Percentiles rank a stretch among this genome's conserved stretches.
phyloP scores from a whole-genome alignment of 2,888 invertebrate species.

The Protonemura montana region DNA sequence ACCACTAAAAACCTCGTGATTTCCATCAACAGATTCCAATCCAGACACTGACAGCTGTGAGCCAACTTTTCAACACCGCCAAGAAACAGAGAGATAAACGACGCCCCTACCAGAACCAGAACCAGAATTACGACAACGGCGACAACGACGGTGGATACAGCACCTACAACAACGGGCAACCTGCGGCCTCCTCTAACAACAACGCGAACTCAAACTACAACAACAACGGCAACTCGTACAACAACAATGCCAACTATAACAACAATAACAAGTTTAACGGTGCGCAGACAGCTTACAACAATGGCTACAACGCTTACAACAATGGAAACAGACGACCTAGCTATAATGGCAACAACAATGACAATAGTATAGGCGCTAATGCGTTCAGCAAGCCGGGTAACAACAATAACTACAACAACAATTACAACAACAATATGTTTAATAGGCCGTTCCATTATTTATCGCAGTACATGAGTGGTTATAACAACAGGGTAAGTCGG shows the following conservation, averaged over 20 bases:
- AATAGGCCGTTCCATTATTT: slow-evolving; percentile 26
- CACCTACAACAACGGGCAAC: not conserved
- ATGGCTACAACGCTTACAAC: not conserved
- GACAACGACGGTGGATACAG: slow-evolving; percentile 1
- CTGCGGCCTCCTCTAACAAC: not conserved
- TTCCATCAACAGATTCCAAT: slow-evolving; percentile 18
- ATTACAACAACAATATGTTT: slow-evolving; percentile 17
- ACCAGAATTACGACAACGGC: slow-evolving; percentile 5
- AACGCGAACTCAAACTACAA: not conserved
- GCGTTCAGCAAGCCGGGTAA: not conserved
- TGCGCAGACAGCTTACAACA: not conserved
- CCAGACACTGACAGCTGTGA: slow-evolving; percentile 18
- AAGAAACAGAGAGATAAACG: slow-evolving; percentile 1
- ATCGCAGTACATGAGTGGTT: slow-evolving; percentile 1
- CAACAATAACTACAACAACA: slow-evolving; percentile 25
- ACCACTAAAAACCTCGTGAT: too few species aligned
- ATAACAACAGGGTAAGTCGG: slow-evolving; percentile 3
- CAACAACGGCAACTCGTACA: not conserved
- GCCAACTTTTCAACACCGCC: slow-evolving; percentile 23
- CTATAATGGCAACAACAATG: not conserved
- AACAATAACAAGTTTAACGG: slow-evolving; percentile 1
- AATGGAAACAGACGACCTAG: not conserved
- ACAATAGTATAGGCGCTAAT: slow-evolving; percentile 8
- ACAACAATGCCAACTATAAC: slow-evolving; percentile 10
- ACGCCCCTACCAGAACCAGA: not conserved